These are phyloP conservation scores for Platycheirus albimanus DNA, from an alignment of 2,888 invertebrate species.

Conservation along the genomic window DNA sequence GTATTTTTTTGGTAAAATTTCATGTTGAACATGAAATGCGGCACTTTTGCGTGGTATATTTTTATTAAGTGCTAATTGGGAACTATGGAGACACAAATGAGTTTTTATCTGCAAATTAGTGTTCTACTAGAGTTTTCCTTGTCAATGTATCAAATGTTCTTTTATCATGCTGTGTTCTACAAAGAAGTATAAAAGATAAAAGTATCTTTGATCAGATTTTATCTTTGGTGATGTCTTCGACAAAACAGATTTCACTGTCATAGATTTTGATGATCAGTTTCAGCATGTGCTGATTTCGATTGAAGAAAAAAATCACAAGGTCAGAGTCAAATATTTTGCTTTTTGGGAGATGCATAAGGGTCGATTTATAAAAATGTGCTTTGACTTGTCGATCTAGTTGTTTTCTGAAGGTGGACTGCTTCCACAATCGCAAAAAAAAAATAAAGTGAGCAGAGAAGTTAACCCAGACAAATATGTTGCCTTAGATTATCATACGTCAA, in stretches of 20 bases:
- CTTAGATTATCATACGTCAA: too few species aligned
- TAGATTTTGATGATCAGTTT: background rate
- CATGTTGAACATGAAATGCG: slow-evolving; percentile 58
- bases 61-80: slow-evolving; percentile 45
- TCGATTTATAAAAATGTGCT: too few species aligned
- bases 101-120: slow-evolving; percentile 58
- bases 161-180: slow-evolving; percentile 48
- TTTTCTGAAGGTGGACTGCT: too few species aligned
- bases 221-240: background rate
- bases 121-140: slow-evolving; percentile 48
- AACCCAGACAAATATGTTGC: too few species aligned
- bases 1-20: slow-evolving; percentile 23
- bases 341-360: too few species aligned
- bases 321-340: slow-evolving; percentile 34
- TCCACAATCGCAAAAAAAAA: too few species aligned
- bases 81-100: slow-evolving; percentile 26
- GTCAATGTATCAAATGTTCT: slow-evolving; percentile 38
- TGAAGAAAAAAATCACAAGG: slow-evolving; percentile 9
- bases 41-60: slow-evolving; percentile 54
- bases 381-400: too few species aligned
- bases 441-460: too few species aligned
- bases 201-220: background rate
- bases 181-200: slow-evolving; percentile 26
- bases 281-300: background rate
- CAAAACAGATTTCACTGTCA: slow-evolving; percentile 1